A percentile compares a stretch with the other conserved stretches of the same genome.
Conservation (phyloP, 2,797 vertebrate genomes). For the Danio aesculapii region DNA sequence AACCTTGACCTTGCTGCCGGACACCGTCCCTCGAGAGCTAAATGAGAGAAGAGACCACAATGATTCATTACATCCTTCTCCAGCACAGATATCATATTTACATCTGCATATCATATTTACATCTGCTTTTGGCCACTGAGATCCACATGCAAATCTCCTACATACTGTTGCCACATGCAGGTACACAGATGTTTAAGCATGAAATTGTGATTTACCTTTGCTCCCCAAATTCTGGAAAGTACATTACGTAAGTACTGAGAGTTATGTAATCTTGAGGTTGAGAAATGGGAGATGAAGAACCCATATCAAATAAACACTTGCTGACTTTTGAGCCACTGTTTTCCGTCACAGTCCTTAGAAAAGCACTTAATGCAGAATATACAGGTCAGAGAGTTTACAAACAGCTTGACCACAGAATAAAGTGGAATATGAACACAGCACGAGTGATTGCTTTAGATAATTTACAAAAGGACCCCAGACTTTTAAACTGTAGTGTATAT, state of each 20-base stretch:
- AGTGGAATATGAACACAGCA: background rate
- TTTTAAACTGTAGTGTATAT: background rate
- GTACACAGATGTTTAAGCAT: slow-evolving; percentile 10
- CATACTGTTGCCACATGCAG: slow-evolving; percentile 11
- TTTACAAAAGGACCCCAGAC: background rate
- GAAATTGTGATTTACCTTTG: slow-evolving; percentile 44
- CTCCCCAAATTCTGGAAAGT: slow-evolving; percentile 29
- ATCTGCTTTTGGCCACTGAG: slow-evolving; percentile 12
- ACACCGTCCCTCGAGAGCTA: slow-evolving; percentile 18
- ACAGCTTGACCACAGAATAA: slow-evolving; percentile 15
- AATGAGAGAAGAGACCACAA: slow-evolving; percentile 10
- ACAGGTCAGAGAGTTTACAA: slow-evolving; percentile 28
- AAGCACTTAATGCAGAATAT: slow-evolving; percentile 41
- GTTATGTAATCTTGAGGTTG: slow-evolving; percentile 41
- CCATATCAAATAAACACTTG: slow-evolving; percentile 56
- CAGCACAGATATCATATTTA: slow-evolving; percentile 52
- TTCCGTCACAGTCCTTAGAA: slow-evolving; percentile 36
- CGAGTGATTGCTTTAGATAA: background rate
- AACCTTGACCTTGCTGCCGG: slow-evolving; percentile 39
- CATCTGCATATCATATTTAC: slow-evolving; percentile 47
- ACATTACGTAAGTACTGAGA: slow-evolving; percentile 40
- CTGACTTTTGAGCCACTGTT: slow-evolving; percentile 39
- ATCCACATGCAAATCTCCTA: background rate
- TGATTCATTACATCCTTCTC: slow-evolving; percentile 46
- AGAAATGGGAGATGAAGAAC: slow-evolving; percentile 31